Evolutionary conservation across 2,797 vertebrate genomes (phyloP).

Genomic region (Chelon labrosus): DNA sequence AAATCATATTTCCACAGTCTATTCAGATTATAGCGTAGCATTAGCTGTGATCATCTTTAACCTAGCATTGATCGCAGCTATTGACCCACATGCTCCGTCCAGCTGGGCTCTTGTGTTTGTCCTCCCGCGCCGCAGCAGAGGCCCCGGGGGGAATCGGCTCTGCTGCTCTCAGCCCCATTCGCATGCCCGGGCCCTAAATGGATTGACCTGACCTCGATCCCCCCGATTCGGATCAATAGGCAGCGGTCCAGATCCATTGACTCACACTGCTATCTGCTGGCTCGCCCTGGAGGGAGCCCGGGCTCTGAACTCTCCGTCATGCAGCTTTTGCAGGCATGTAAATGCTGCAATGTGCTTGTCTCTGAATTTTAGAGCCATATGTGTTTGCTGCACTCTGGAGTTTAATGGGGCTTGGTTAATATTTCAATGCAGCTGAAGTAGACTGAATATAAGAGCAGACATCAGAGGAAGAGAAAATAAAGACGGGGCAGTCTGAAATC

Average conservation of each 20-base stretch:
- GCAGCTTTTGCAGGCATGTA: conserved; percentile 31
- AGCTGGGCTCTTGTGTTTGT: conserved; percentile 48
- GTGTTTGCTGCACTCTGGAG: conserved; percentile 39
- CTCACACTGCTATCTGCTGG: conserved; percentile 47
- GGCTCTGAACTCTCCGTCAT: conserved; percentile 14
- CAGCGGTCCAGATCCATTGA: conserved; percentile 31
- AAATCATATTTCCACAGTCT: conserved; percentile 37
- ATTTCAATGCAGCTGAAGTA: conserved; percentile 48
- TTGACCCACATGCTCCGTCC: conserved; percentile 47
- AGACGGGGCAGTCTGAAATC: conserved; percentile 13
- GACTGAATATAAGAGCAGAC: conserved; percentile 18
- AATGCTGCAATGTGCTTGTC: conserved; percentile 33
- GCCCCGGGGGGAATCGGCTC: conserved; percentile 18
- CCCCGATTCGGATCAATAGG: conserved; percentile 62
- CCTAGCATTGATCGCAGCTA: conserved; percentile 50
- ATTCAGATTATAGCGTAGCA: conserved; percentile 58
- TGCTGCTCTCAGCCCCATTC: conserved; percentile 36
- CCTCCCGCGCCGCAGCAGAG: background rate
- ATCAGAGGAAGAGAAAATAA: conserved; percentile 7
- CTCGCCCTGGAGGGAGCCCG: conserved; percentile 1
- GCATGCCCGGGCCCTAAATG: conserved; percentile 49
- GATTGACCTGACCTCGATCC: conserved; percentile 68
- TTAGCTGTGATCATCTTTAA: conserved; percentile 65
- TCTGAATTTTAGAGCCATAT: conserved; percentile 26
- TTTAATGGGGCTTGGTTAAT: conserved; percentile 57